Base-by-base conservation (phyloP, 2,888 invertebrate species). In the Tetropium fuscum region DNA sequence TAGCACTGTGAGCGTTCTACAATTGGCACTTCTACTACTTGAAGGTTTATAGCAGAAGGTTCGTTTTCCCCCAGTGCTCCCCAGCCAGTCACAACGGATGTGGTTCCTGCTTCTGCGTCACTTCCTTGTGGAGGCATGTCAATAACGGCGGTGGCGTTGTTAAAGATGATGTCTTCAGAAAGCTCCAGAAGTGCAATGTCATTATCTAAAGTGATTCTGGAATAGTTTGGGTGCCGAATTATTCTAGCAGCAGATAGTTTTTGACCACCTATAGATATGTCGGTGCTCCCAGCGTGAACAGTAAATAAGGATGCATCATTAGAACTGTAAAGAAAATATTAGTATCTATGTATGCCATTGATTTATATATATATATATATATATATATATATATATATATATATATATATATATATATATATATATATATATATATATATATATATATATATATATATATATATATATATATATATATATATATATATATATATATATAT, bases 241-340 rank as follows among this genome's bases (percentile, higher is more conserved):
- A 63, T 49, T 22, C 45, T 60, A 13, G 49, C 51, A 2, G 48
- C 58, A 6, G 11, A n/a, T 7, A 63, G 6, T n/a, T 65, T 48
- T 48, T 55, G 48, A 5, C 69, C 69, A 3, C 66, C 66, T n/a
- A 22, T 53, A 8, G 57, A 56, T 19, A 62, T 22, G 16, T 18
- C 45, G 2, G 64, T 56, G 6, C 64, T 63, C 1, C 66, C 66
- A 10, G 47, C 61, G 18, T 64, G 43, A 13, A 66, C 25, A 16
- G 64, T 53, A 11, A 68, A 53, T 7, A 13, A 16, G 18, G 38
- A 19, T 1, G 48, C 27, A 8, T 32, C 53, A 0, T 19, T 44
- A 5, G 44, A 27, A 27, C n/a, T n/a, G n/a, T n/a, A n/a, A n/a
- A n/a, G n/a, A n/a, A n/a, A n/a, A n/a, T n/a, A n/a, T n/a, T n/a